Percentiles rank a stretch among this genome's conserved stretches.
These are phyloP conservation scores for Exephanes ischioxanthus DNA, from an alignment of 2,888 invertebrate species.

Conservation along the genomic window DNA sequence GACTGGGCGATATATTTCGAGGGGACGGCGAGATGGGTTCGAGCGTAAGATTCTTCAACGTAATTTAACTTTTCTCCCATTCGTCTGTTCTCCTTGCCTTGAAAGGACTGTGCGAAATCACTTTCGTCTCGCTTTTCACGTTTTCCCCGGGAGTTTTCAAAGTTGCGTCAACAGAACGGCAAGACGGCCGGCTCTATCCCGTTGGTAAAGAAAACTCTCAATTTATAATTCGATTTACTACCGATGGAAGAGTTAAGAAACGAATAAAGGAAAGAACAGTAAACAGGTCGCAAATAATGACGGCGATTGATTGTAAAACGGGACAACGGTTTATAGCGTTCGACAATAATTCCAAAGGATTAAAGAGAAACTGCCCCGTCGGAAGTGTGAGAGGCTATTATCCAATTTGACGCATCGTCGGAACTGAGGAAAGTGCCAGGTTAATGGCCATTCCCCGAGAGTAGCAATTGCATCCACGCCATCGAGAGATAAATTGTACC, in stretches of 20 bases:
- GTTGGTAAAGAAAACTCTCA: background rate
- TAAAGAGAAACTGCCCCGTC: background rate
- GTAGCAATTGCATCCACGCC: constrained; percentile 21
- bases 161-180: constrained; percentile 23
- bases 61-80: constrained; percentile 51
- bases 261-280: background rate
- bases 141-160: constrained; percentile 4
- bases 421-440: constrained; percentile 10
- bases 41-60: constrained; percentile 26
- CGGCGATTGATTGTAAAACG: constrained; percentile 9
- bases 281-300: background rate
- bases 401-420: constrained; percentile 47
- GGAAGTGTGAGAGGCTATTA: constrained; percentile 24
- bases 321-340: background rate
- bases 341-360: background rate
- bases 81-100: background rate
- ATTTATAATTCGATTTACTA: constrained; percentile 3
- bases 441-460: constrained; percentile 35
- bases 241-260: background rate
- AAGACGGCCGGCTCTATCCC: background rate
- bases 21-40: constrained; percentile 5
- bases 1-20: background rate
- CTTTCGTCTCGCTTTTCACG: constrained; percentile 40
- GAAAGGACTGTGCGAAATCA: constrained; percentile 28
- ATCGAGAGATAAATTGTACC: constrained; percentile 56